Evolutionary conservation across 2,113 vertebrate genomes (phyloP).

Genomic region (Cranoglanis bouderius): DNA sequence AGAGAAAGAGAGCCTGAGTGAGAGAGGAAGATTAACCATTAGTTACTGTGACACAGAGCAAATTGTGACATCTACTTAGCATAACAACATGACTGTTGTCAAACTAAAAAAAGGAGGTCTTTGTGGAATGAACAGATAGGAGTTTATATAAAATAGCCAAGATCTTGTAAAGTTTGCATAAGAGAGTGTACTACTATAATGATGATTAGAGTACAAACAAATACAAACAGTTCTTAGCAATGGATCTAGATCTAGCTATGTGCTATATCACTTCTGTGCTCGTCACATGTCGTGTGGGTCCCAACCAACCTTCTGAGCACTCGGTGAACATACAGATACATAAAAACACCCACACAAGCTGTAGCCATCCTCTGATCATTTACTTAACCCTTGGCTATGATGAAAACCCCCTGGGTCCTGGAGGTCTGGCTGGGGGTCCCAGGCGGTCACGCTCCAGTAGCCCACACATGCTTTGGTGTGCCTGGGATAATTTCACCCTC

Average conservation of each 20-base stretch:
- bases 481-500: conserved; percentile 77
- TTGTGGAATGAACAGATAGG: conserved; percentile 16
- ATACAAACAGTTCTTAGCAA: neutral
- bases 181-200: neutral
- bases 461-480: conserved; percentile 67
- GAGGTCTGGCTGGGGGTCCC: conserved; percentile 65
- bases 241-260: neutral
- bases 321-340: conserved; percentile 20
- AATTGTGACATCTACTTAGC: conserved; percentile 40
- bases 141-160: conserved; percentile 17
- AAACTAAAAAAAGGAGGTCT: conserved; percentile 30
- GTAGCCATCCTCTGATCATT: conserved; percentile 47
- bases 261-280: neutral
- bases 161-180: neutral
- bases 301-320: conserved; percentile 16
- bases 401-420: conserved; percentile 45
- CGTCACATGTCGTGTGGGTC: neutral
- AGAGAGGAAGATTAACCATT: conserved; percentile 5
- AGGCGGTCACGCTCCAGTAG: conserved; percentile 63
- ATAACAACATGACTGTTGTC: conserved; percentile 24
- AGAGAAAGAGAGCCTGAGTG: neutral
- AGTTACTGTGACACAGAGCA: conserved; percentile 32
- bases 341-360: conserved; percentile 36
- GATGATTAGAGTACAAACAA: conserved; percentile 25
- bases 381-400: conserved; percentile 41